Evolutionary conservation across 2,888 invertebrate species (phyloP), one percentile per base, ranked within the genome.

Genomic region (Nezara viridula): DNA sequence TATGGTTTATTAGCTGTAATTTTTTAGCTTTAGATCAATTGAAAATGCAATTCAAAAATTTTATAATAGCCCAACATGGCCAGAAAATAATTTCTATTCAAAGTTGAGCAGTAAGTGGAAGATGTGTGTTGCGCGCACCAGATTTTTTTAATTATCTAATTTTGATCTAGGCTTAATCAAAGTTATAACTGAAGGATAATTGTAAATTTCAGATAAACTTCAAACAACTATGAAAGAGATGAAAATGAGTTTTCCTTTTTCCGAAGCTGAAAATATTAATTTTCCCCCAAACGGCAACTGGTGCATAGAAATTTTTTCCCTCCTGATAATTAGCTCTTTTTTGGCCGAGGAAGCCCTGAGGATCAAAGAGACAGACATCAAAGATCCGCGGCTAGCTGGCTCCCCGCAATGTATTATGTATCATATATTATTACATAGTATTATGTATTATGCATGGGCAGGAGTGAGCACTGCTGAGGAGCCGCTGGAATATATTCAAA

Each of bases 321-420:
- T n/a, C 21, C 81, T 81, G 44, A 81, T 81, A 81, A 81, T 81
- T 81, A 81, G 81, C n/a, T n/a, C 81, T 44, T 81, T 81, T 81
- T 81, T 44, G 44, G 44, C n/a, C 77, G 44, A 81, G 40, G 77
- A 40, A 40, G 40, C 77, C 12, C 40, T 7, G 40, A 2, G 44
- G 81, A 81, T 81, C 81, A 81, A 81, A 81, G 81, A 4, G 24
- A n/a, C 3, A 40, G 44, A 81, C 81, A 81, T 81, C 81, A 81
- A 81, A 81, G 81, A 81, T 81, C n/a, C 44, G n/a, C 1, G 81
- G 14, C 0, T 77, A 24, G 77, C 37, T n/a, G 40, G 14, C 81
- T 44, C 21, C 24, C 44, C n/a, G 81, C 81, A 44, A 47, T n/a
- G 44, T 81, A 44, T 81, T 47, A 81, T 81, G 81, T 47, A 81